These are phyloP conservation scores for Nipponacmea schrenckii DNA, from an alignment of 2,888 invertebrate species.

Conservation along the genomic window DNA sequence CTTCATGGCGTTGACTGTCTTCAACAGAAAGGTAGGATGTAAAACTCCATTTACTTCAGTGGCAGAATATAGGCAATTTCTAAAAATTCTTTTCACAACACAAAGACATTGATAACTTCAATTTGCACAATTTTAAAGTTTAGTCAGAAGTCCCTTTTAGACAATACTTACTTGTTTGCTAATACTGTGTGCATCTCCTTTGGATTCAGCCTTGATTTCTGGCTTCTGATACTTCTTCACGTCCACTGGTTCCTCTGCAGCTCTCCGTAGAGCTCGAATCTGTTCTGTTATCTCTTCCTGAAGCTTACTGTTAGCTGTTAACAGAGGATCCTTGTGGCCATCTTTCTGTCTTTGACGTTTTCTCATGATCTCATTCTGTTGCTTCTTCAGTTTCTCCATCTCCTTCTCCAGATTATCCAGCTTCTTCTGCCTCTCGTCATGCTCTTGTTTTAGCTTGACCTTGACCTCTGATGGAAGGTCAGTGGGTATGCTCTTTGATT, in stretches of 20 bases:
- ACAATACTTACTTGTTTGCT: no score
- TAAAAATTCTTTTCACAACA: no score
- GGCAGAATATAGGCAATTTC: no score
- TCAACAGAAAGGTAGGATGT: no score
- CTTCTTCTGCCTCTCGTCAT: slow-evolving; percentile 38
- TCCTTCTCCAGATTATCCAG: slow-evolving; percentile 48
- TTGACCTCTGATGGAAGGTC: neutral
- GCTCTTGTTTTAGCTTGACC: slow-evolving; percentile 26
- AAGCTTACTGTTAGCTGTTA: slow-evolving; percentile 58
- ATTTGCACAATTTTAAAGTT: no score
- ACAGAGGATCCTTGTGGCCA: slow-evolving; percentile 60
- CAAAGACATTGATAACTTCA: no score
- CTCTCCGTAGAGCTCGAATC: slow-evolving; percentile 42
- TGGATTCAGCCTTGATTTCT: no score
- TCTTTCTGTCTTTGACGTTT: slow-evolving; percentile 52
- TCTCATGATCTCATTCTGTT: slow-evolving; percentile 60
- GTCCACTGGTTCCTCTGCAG: slow-evolving; percentile 29
- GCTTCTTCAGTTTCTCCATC: slow-evolving; percentile 48
- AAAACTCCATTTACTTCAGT: no score
- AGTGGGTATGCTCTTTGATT: slow-evolving; percentile 2
- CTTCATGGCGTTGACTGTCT: no score
- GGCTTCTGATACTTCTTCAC: slow-evolving; percentile 18
- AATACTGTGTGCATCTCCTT: no score
- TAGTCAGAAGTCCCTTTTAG: no score
- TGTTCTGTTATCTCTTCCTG: slow-evolving; percentile 59